These are phyloP conservation scores for Drosophila bocki DNA, from an alignment of 1,140 invertebrate species.

Conservation along the genomic window DNA sequence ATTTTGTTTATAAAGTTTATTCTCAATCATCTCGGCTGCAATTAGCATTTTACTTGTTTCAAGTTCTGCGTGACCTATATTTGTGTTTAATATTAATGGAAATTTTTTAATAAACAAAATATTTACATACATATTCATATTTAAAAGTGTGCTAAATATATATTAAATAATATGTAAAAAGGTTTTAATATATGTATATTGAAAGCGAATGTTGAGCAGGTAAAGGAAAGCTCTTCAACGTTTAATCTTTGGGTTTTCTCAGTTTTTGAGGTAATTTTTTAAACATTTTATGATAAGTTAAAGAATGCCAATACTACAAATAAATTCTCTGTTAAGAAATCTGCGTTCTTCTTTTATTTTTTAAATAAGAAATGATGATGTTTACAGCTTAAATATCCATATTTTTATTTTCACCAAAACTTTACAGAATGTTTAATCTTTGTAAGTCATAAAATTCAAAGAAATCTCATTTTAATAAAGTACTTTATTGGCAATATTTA, in stretches of 20 bases:
- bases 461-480: neutral
- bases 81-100: neutral
- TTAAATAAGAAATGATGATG: neutral
- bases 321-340: neutral
- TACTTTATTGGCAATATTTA: slow-evolving; percentile 6
- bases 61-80: neutral
- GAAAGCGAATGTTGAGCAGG: no score
- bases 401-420: neutral
- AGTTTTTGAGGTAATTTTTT: no score
- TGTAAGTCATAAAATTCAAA: no score
- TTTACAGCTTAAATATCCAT: neutral
- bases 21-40: neutral
- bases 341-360: neutral
- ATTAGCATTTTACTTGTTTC: neutral
- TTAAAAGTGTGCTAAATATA: neutral
- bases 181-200: neutral
- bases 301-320: neutral
- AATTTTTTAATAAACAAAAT: neutral
- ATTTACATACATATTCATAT: no score
- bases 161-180: neutral
- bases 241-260: no score
- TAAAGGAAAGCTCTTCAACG: no score
- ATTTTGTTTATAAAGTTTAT: no score
- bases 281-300: neutral
- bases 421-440: rapidly evolving